Conservation (phyloP, 2,888 invertebrate species). For the Polydrusus tereticollis region DNA sequence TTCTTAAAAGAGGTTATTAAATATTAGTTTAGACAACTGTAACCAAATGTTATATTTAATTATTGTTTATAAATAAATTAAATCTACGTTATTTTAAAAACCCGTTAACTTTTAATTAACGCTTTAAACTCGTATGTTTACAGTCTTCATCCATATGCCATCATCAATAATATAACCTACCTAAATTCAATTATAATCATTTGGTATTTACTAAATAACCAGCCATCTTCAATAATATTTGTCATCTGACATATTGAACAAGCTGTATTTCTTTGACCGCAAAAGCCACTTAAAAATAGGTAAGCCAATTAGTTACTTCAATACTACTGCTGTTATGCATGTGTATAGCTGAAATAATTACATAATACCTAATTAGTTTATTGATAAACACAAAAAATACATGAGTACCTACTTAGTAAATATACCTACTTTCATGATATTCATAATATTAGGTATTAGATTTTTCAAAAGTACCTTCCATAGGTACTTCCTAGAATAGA, state of each 20-base stretch:
- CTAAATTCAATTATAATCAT: conserved; percentile 35
- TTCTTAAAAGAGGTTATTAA: background rate
- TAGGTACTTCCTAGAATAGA: too few relatives aligned
- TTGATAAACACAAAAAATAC: too few relatives aligned
- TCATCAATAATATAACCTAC: conserved; percentile 15
- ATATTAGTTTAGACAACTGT: background rate
- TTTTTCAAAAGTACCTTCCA: too few relatives aligned
- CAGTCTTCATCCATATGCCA: conserved; percentile 34
- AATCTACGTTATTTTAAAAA: conserved; percentile 10
- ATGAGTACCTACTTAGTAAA: too few relatives aligned
- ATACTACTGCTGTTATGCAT: too few relatives aligned
- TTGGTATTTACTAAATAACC: conserved; percentile 27
- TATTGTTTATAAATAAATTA: conserved; percentile 19
- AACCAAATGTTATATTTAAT: conserved; percentile 14
- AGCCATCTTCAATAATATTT: conserved; percentile 33
- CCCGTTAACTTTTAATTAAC: conserved; percentile 43
- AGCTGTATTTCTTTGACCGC: background rate
- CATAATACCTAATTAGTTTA: too few relatives aligned
- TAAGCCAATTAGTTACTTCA: background rate
- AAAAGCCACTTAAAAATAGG: background rate
- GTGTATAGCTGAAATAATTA: too few relatives aligned
- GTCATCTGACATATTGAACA: conserved; percentile 30
- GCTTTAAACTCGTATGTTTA: conserved; percentile 23
- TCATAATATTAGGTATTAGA: too few relatives aligned
- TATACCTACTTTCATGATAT: too few relatives aligned